Percentiles rank a stretch among this genome's conserved stretches.
Conservation (phyloP, 2,888 invertebrate species). For the Macrosoma leucophasiata region DNA sequence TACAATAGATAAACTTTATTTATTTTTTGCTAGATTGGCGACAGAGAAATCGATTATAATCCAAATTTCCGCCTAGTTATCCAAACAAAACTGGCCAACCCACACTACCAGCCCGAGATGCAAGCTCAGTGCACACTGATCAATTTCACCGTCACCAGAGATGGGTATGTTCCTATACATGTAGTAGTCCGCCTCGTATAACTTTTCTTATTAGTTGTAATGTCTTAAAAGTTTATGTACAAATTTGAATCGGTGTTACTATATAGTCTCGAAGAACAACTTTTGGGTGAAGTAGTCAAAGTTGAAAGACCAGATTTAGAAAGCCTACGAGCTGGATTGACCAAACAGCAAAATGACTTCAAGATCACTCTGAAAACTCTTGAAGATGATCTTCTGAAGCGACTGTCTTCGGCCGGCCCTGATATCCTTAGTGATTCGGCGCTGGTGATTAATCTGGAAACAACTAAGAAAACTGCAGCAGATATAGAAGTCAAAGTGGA, state of each 20-base stretch:
- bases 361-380: slow-evolving; percentile 93
- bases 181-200: no score
- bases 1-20: no score
- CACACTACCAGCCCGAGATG: slow-evolving; percentile 97
- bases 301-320: slow-evolving; percentile 95
- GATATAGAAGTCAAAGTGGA: slow-evolving; percentile 91
- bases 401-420: slow-evolving; percentile 92
- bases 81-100: slow-evolving; percentile 96
- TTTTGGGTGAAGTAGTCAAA: slow-evolving; percentile 95
- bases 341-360: slow-evolving; percentile 95
- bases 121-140: slow-evolving; percentile 97
- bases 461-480: slow-evolving; percentile 93
- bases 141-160: slow-evolving; percentile 95
- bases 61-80: slow-evolving; percentile 87
- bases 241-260: no score
- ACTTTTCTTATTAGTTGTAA: no score
- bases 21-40: slow-evolving; percentile 88
- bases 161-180: slow-evolving; percentile 77
- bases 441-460: slow-evolving; percentile 93
- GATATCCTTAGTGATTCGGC: slow-evolving; percentile 94
- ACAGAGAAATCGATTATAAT: slow-evolving; percentile 93
- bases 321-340: slow-evolving; percentile 85
- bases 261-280: slow-evolving; percentile 88
- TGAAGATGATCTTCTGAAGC: slow-evolving; percentile 92
- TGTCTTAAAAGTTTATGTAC: no score